Evolutionary conservation across 2,888 invertebrate species (phyloP), one percentile per base, ranked within the genome.

Genomic region (Euclidia mi): DNA sequence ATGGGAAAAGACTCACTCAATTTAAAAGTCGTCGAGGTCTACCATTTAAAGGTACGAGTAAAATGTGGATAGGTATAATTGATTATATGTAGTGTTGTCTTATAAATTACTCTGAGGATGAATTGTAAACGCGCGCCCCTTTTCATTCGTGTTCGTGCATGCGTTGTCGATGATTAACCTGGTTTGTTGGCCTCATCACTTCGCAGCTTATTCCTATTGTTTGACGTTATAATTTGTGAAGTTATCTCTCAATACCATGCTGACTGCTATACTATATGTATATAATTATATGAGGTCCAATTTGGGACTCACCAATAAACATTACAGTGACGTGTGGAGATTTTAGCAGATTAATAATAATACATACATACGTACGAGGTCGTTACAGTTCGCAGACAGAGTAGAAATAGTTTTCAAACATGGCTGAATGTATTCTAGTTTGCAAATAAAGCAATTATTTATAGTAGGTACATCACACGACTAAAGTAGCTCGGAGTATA

Each of bases 1-100:
- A 57, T 72, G 71, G 73, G 57, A 76, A 85, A 85, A 82, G 82
- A 79, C 75, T 79, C 72, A 78, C 78, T 81, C 78, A 71, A 83
- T 86, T 82, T 84, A 73, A 82, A 82, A 82, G 67, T 77, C 72
- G 77, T 72, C 71, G 50, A 71, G 73, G 53, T 65, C 57, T 46
- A 32, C 63, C 60, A 51, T 56, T 65, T 56, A 52, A 56, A 62
- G 57, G 47, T 38, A 45, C 56, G 10, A 42, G 32, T 56, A 53
- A 60, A 60, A 69, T 57, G 55, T 58, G 52, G 50, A 59, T 63
- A n/a, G n/a, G n/a, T n/a, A 45, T 35, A 29, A 45, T 34, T 41
- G 29, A 38, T 32, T 29, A 29, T 32, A 1, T 25, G 20, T 25
- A 25, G 20, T 48, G n/a, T 11, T 38, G 40, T 34, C 14, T 15